These are phyloP conservation scores for Pseudomyrmex flavicornis DNA, from an alignment of 1,140 invertebrate genomes.

Conservation along the genomic window DNA sequence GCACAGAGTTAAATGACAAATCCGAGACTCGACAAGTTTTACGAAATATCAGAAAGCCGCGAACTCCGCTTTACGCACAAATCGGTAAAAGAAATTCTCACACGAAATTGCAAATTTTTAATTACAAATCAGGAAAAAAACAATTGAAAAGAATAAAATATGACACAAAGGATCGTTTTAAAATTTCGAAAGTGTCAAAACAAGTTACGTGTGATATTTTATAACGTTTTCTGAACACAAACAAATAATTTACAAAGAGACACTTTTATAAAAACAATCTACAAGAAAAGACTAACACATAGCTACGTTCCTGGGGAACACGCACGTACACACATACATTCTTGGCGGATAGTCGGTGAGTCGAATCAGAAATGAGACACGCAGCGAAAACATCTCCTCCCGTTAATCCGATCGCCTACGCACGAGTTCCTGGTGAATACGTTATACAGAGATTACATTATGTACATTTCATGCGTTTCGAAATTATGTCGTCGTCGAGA, in stretches of 20 bases:
- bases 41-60: neutral
- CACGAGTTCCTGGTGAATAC: constrained; percentile 8
- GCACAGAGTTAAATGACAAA: constrained; percentile 28
- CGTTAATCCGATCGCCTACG: constrained; percentile 67
- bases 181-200: neutral
- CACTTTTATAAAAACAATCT: neutral
- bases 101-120: neutral
- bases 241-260: neutral
- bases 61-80: neutral
- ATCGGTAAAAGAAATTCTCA: constrained; percentile 2
- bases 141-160: neutral
- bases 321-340: constrained; percentile 12
- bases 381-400: constrained; percentile 55
- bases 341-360: constrained; percentile 2
- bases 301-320: constrained; percentile 5
- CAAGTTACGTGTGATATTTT: neutral
- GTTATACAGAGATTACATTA: constrained; percentile 49
- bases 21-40: constrained; percentile 17
- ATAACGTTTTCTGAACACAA: neutral
- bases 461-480: constrained; percentile 61
- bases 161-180: neutral
- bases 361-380: constrained; percentile 38
- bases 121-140: neutral
- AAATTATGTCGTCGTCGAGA: constrained; percentile 65
- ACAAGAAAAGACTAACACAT: neutral